These are phyloP conservation scores for Poeciliopsis paucimaculata DNA, from an alignment of 2,797 vertebrate genomes.

Conservation along the genomic window DNA sequence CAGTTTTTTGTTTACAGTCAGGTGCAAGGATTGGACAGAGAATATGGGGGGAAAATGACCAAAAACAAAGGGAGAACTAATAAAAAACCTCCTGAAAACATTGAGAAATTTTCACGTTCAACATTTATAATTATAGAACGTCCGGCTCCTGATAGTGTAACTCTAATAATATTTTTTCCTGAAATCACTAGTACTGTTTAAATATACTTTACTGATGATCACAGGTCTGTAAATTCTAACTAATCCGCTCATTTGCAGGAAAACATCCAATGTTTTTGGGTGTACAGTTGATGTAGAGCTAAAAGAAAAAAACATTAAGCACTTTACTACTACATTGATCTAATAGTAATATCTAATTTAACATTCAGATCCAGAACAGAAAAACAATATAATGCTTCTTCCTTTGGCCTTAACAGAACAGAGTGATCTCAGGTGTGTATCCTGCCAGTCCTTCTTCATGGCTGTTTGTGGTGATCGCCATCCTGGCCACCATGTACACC, in stretches of 20 bases:
- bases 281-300: background rate
- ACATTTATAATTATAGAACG: background rate
- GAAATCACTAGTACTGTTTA: background rate
- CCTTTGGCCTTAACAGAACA: constrained; percentile 79
- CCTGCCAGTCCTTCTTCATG: constrained; percentile 91
- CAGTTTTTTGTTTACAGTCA: no score
- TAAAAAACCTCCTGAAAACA: background rate
- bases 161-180: background rate
- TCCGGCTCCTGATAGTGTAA: background rate
- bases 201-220: background rate
- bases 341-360: background rate
- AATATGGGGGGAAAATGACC: no score
- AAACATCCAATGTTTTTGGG: background rate
- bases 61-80: background rate
- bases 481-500: constrained; percentile 90
- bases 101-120: background rate
- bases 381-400: background rate
- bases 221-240: background rate
- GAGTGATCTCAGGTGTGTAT: constrained; percentile 86
- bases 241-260: background rate
- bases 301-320: background rate
- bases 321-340: background rate
- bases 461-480: constrained; percentile 91
- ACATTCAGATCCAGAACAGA: background rate
- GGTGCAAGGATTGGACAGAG: no score